Evolutionary conservation across 1,140 invertebrate genomes (phyloP).

Genomic region (Drosophila biarmipes): DNA sequence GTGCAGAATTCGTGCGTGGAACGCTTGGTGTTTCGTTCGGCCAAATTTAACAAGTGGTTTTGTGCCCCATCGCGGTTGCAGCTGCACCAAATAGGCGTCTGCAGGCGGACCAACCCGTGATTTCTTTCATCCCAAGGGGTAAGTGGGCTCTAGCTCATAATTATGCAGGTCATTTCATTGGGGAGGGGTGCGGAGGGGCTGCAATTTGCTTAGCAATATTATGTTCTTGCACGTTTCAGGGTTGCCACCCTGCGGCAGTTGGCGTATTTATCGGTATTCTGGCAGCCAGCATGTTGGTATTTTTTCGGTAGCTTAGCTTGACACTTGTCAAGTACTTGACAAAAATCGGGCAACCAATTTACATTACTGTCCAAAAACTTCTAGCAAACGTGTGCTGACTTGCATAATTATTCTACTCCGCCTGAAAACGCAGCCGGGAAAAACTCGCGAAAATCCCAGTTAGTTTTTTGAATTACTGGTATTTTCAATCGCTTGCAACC

Average conservation of each 20-base stretch:
- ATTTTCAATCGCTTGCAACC: conserved; percentile 36
- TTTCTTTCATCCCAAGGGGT: conserved; percentile 28
- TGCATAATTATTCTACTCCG: too few relatives aligned
- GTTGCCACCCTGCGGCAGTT: conserved; percentile 2
- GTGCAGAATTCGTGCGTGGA: conserved; percentile 41
- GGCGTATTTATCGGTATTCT: conserved; percentile 1
- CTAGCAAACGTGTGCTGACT: not conserved
- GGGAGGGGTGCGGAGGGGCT: not conserved
- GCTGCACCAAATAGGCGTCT: conserved; percentile 43
- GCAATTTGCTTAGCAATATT: conserved; percentile 48
- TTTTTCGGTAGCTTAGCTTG: not conserved
- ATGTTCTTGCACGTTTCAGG: conserved; percentile 45
- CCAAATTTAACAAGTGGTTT: conserved; percentile 76
- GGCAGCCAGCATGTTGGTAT: not conserved
- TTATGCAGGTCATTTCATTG: conserved; percentile 18
- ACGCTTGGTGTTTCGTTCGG: conserved; percentile 64
- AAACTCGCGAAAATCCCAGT: conserved; percentile 9
- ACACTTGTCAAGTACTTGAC: not conserved
- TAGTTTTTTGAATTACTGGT: conserved; percentile 18
- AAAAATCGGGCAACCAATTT: not conserved
- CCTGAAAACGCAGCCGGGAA: not conserved
- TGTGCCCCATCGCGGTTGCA: conserved; percentile 38
- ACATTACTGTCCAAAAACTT: not conserved
- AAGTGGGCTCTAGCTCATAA: conserved; percentile 27
- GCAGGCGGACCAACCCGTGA: conserved; percentile 13